phyloP scores from a whole-genome alignment of 2,888 invertebrate species.

The Julus scanicus region DNA sequence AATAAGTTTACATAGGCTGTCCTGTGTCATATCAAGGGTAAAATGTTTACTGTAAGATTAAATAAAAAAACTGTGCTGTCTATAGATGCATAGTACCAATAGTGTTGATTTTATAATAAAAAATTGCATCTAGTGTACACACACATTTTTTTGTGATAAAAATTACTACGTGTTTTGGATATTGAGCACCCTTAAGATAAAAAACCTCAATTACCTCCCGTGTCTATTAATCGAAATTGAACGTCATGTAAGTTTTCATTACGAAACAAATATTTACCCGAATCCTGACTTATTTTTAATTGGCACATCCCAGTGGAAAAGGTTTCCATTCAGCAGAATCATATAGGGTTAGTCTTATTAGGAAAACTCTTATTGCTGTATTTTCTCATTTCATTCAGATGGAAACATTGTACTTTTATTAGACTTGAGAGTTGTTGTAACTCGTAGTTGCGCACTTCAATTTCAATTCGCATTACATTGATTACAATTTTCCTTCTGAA shows the following conservation, averaged over 20 bases:
- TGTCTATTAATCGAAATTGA: too few relatives aligned
- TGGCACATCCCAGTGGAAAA: constrained; percentile 28
- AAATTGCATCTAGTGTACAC: too few relatives aligned
- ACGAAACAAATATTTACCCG: constrained; percentile 2
- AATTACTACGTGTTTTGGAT: too few relatives aligned
- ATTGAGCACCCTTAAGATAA: too few relatives aligned
- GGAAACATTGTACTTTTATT: background rate
- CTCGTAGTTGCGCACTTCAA: background rate
- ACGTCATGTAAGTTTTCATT: background rate
- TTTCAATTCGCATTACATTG: constrained; percentile 44
- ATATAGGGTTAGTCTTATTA: background rate
- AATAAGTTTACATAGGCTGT: too few relatives aligned
- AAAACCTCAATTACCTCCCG: background rate
- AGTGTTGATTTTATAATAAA: too few relatives aligned
- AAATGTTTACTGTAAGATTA: too few relatives aligned
- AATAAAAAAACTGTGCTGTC: too few relatives aligned
- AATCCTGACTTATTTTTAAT: constrained; percentile 40
- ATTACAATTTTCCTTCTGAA: constrained; percentile 22
- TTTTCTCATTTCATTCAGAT: background rate
- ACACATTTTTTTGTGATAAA: too few relatives aligned
- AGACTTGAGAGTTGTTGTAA: background rate
- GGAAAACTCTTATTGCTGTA: constrained; percentile 11
- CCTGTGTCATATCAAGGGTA: too few relatives aligned
- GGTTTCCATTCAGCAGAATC: too few relatives aligned
- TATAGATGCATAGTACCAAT: too few relatives aligned